Base-by-base conservation (phyloP, 2,797 vertebrate species). In the Tragopan temminckii region DNA sequence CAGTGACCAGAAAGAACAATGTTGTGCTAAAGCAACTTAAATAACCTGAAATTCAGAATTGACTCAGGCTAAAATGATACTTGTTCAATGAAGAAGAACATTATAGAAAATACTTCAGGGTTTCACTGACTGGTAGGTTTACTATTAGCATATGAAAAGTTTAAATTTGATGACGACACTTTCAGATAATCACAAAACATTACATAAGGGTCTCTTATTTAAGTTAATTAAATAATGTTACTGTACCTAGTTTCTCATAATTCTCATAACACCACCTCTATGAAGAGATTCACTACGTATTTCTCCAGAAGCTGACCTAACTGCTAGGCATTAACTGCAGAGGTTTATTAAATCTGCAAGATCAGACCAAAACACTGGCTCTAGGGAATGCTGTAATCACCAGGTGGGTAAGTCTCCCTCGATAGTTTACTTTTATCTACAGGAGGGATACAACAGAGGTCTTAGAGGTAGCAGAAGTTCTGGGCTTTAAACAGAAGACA, bases 201-300 rank as follows among this genome's bases (percentile, higher is more conserved):
- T 80, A 71, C 13, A 14, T 61, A 89, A 74, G 55, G 53, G 75
- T 95, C 63, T 97, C 85, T 91, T 85, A 61, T 66, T 85, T 48
- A 85, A 91, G 80, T 89, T 95, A 59, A 91, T 87, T 93, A 96
- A 95, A 88, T 93, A 91, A 97, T 70, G 68, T 68, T 92, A 89
- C 86, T 16, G 10, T 80, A 62, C 50, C 48, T 79, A 85, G 31
- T 63, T 97, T 84, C 97, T 94, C 72, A 7, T 55, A 62, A 66
- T 33, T 68, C n/a, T n/a, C n/a, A n/a, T n/a, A n/a, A n/a, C 25
- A 17, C 29, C 2, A 0, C 50, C n/a, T 62, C 14, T 7, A n/a
- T 4, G 23, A 58, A 24, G 3, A 48, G 36, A 43, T n/a, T 70
- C 29, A n/a, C 27, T 11, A 29, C 1, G 1, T 8, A 14, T 25